Conservation (phyloP, 2,113 vertebrate species). For the Peromyscus maniculatus region DNA sequence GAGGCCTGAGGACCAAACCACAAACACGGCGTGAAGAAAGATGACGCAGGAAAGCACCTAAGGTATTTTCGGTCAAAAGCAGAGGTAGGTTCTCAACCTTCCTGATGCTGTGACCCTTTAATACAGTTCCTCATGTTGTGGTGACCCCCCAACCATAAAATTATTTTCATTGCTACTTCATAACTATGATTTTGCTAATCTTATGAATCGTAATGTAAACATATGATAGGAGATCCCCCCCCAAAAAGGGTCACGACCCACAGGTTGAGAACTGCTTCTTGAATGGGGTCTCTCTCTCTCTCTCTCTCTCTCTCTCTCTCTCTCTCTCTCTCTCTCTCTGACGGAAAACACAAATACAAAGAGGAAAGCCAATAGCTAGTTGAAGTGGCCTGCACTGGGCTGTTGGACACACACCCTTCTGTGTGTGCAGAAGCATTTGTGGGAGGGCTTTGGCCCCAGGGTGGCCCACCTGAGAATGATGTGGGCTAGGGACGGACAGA, state of each 20-base stretch:
- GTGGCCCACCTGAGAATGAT: neutral
- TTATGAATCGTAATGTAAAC: neutral
- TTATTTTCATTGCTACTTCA: neutral
- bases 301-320: too few species aligned
- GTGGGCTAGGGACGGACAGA: neutral
- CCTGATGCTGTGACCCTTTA: neutral
- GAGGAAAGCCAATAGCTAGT: neutral
- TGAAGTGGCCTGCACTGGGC: neutral
- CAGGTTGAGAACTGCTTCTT: neutral
- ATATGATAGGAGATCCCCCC: neutral
- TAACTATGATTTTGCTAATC: neutral
- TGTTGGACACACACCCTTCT: neutral
- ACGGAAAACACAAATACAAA: neutral
- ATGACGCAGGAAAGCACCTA: neutral
- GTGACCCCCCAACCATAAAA: neutral
- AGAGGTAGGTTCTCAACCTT: neutral
- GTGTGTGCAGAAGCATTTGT: neutral
- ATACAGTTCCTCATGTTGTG: neutral
- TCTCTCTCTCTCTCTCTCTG: too few species aligned
- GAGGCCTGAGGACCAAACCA: neutral
- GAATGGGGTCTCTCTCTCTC: neutral
- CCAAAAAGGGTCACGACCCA: too few species aligned
- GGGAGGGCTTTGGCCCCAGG: too few species aligned
- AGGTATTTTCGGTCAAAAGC: neutral
- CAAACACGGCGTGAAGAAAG: neutral